These are phyloP conservation scores for Troides aeacus DNA, from an alignment of 2,888 invertebrate genomes.

Conservation along the genomic window DNA sequence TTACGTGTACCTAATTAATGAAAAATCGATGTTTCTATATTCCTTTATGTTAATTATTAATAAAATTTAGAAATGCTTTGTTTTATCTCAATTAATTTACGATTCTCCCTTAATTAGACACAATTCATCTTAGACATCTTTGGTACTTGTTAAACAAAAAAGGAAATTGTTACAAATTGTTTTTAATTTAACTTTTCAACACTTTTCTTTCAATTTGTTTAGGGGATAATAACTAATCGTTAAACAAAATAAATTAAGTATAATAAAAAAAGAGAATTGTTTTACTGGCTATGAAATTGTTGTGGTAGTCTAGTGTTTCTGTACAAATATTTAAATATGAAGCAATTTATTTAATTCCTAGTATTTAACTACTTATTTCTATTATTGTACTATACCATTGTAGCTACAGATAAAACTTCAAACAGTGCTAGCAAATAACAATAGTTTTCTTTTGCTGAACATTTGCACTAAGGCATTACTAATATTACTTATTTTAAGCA, in stretches of 20 bases:
- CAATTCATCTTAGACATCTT: background rate
- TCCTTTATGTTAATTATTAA: background rate
- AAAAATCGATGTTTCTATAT: background rate
- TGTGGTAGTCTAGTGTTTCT: background rate
- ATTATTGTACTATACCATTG: slow-evolving; percentile 36
- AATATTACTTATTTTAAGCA: slow-evolving; percentile 11
- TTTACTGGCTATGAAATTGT: background rate
- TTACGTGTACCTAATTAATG: background rate
- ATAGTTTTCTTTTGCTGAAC: slow-evolving; percentile 39
- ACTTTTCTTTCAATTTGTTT: no score
- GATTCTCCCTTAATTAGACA: background rate
- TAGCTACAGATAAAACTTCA: slow-evolving; percentile 23
- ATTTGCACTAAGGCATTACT: slow-evolving; percentile 37
- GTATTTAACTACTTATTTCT: slow-evolving; percentile 58
- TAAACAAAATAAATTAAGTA: no score
- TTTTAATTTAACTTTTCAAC: no score
- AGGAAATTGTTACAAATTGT: no score
- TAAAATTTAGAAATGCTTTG: background rate
- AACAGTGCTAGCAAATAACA: slow-evolving; percentile 44
- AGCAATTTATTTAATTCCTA: slow-evolving; percentile 38
- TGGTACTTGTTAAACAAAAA: background rate
- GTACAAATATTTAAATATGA: slow-evolving; percentile 3
- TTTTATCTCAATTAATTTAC: background rate
- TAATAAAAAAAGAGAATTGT: no score
- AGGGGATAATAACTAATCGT: no score